These are phyloP conservation scores for Cylindroiulus punctatus DNA, from an alignment of 2,888 invertebrate species.

Conservation along the genomic window DNA sequence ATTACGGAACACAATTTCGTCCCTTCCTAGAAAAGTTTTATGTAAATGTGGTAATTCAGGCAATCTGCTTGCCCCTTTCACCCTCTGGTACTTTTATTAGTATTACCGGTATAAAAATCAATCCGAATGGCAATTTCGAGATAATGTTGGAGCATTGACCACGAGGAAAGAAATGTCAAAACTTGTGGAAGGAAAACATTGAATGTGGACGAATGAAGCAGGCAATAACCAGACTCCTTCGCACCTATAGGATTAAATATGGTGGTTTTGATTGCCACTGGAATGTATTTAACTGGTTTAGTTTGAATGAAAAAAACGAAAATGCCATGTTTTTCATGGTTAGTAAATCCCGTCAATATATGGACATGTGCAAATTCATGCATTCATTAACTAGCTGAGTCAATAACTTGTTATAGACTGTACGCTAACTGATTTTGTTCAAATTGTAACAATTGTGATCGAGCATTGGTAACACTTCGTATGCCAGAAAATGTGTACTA, in stretches of 20 bases:
- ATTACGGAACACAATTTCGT: not conserved
- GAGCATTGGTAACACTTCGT: not conserved
- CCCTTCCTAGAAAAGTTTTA: not conserved
- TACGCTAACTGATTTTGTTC: not conserved
- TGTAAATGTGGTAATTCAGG: not conserved
- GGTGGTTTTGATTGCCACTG: not conserved
- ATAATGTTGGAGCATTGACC: conserved; percentile 25
- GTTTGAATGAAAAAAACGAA: not conserved
- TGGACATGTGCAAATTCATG: too few species aligned
- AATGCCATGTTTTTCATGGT: too few species aligned
- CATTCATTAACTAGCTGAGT: too few species aligned
- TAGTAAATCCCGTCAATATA: too few species aligned
- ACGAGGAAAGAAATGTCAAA: not conserved
- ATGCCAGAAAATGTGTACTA: not conserved
- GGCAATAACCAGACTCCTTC: too few species aligned
- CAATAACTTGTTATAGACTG: too few species aligned
- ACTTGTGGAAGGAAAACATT: not conserved
- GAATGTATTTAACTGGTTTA: not conserved
- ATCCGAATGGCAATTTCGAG: not conserved
- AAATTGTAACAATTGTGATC: not conserved
- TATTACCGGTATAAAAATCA: conserved; percentile 32
- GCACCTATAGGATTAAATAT: not conserved
- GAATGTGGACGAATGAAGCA: not conserved
- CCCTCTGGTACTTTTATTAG: conserved; percentile 32
- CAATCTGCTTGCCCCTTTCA: conserved; percentile 26